phyloP scores from a whole-genome alignment of 2,888 invertebrate species.

The Sipunculus nudus region DNA sequence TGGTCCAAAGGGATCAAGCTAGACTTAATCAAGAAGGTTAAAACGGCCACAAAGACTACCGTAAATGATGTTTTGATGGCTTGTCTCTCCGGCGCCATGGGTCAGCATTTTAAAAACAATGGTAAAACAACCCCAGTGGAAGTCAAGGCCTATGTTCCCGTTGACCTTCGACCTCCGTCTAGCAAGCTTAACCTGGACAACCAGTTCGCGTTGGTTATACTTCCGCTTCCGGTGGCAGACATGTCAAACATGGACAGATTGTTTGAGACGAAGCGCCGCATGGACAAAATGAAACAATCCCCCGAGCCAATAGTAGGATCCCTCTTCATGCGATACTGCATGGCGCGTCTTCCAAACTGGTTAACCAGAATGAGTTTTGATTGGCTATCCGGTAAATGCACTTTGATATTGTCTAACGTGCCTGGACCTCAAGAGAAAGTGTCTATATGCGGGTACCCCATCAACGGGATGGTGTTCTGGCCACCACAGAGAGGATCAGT shows the following conservation, averaged over 20 bases:
- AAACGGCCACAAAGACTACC: conserved; percentile 29
- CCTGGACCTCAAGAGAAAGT: conserved; percentile 31
- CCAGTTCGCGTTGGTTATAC: conserved; percentile 36
- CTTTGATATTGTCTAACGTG: conserved; percentile 36
- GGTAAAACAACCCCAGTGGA: conserved; percentile 10
- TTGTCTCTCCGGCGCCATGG: conserved; percentile 30
- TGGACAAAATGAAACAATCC: conserved; percentile 33
- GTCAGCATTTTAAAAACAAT: conserved; percentile 21
- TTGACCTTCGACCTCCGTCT: conserved; percentile 25
- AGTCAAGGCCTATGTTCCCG: conserved; percentile 33
- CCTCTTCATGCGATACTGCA: conserved; percentile 27
- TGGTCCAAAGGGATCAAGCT: conserved; percentile 34
- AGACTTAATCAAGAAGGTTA: conserved; percentile 33
- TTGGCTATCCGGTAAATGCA: conserved; percentile 27
- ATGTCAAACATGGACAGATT: conserved; percentile 13
- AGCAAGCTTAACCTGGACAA: conserved; percentile 28
- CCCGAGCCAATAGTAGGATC: conserved; percentile 35
- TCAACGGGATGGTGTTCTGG: conserved; percentile 36
- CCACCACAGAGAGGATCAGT: conserved; percentile 36
- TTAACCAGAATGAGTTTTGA: conserved; percentile 26
- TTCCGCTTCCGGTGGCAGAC: conserved; percentile 18
- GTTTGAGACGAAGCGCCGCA: conserved; percentile 12
- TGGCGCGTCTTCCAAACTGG: conserved; percentile 36
- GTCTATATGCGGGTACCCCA: conserved; percentile 14
- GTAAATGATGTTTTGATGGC: conserved; percentile 41